phyloP scores from a whole-genome alignment of 2,888 invertebrate genomes.

The Hirtodrosophila alboralis region DNA sequence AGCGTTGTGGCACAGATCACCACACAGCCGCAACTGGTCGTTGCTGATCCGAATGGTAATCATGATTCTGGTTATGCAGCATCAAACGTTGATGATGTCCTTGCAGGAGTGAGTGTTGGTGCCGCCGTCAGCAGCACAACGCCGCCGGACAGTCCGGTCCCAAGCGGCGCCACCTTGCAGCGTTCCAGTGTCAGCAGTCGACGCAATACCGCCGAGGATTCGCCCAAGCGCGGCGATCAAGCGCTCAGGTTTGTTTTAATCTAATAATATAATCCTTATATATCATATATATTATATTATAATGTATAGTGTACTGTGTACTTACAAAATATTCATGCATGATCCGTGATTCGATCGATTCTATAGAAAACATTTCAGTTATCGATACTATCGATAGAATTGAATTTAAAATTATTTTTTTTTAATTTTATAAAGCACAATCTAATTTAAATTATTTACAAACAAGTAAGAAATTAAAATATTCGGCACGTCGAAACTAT shows the following conservation, averaged over 20 bases:
- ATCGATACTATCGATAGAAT: too few species aligned
- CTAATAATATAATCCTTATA: too few species aligned
- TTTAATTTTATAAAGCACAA: too few species aligned
- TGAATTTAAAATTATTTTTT: too few species aligned
- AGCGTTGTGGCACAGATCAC: slow-evolving; percentile 86
- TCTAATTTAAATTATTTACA: too few species aligned
- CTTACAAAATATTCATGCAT: too few species aligned
- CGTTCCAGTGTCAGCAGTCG: slow-evolving; percentile 81
- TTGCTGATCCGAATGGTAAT: slow-evolving; percentile 91
- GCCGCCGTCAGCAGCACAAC: slow-evolving; percentile 84
- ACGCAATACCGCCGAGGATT: slow-evolving; percentile 82
- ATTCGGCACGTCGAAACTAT: too few species aligned
- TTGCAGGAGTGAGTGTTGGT: slow-evolving; percentile 85
- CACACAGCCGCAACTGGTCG: slow-evolving; percentile 85
- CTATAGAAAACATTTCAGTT: too few species aligned
- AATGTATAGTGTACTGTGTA: too few species aligned
- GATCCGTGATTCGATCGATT: too few species aligned
- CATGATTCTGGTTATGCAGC: slow-evolving; percentile 93
- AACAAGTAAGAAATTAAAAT: too few species aligned
- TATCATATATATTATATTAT: too few species aligned
- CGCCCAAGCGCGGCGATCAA: slow-evolving; percentile 83
- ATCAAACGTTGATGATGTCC: slow-evolving; percentile 86
- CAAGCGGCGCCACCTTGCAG: slow-evolving; percentile 82
- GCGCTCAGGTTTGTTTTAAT: slow-evolving; percentile 82
- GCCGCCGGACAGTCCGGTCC: slow-evolving; percentile 85